phyloP scores from a whole-genome alignment of 2,797 vertebrate genomes.

The Nannoperca obscura region DNA sequence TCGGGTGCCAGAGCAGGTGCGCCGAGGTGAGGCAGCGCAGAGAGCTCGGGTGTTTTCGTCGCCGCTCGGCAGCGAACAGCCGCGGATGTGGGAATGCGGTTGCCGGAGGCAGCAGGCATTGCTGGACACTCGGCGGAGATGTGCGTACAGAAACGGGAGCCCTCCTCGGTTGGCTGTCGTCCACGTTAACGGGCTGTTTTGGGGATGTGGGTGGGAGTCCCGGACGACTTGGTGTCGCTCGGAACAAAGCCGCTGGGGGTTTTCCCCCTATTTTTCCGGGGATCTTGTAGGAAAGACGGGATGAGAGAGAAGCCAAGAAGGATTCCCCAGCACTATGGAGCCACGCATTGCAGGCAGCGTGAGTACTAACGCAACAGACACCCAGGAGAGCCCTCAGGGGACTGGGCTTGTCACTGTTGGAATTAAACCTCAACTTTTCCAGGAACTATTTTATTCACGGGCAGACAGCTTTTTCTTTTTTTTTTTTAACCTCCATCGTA shows the following conservation, averaged over 20 bases:
- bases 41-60: constrained; percentile 77
- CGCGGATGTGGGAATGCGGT: constrained; percentile 81
- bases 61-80: constrained; percentile 60
- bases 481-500: neutral
- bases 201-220: constrained; percentile 49
- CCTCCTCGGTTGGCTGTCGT: constrained; percentile 48
- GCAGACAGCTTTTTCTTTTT: neutral
- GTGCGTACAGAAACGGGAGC: constrained; percentile 51
- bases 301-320: constrained; percentile 59
- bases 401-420: constrained; percentile 57
- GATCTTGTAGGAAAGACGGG: constrained; percentile 42
- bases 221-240: constrained; percentile 41
- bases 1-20: constrained; percentile 69
- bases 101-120: constrained; percentile 73
- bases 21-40: constrained; percentile 58
- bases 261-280: constrained; percentile 27
- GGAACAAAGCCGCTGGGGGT: constrained; percentile 33
- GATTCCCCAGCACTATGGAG: constrained; percentile 79
- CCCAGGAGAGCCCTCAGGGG: constrained; percentile 47
- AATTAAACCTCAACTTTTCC: constrained; percentile 70
- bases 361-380: constrained; percentile 76
- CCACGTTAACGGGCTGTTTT: constrained; percentile 62
- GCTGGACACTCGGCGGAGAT: constrained; percentile 74
- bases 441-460: constrained; percentile 45
- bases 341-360: constrained; percentile 82